phyloP scores from a whole-genome alignment of 2,797 vertebrate genomes.

The Garrulus glandarius region DNA sequence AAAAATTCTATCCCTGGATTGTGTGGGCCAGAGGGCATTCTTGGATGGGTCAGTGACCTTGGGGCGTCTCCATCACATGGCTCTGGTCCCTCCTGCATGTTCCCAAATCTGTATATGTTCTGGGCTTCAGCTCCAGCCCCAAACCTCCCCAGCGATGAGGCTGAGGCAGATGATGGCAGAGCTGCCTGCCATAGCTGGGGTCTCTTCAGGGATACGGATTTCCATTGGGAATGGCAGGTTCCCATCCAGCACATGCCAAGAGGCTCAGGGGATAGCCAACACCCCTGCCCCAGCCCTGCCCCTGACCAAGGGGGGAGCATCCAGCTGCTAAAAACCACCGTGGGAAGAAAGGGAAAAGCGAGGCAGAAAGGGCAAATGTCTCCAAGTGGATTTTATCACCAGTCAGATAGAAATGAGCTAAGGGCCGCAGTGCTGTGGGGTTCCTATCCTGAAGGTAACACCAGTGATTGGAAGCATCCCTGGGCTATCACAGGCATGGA shows the following conservation, averaged over 20 bases:
- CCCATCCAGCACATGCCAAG: not conserved
- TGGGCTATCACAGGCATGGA: not conserved
- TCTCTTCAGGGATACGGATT: not conserved
- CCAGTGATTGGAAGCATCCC: not conserved
- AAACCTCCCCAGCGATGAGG: not conserved
- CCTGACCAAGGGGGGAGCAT: not conserved
- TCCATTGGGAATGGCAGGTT: not conserved
- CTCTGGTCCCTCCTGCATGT: not conserved
- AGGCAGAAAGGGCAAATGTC: not conserved
- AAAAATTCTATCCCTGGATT: fast-evolving
- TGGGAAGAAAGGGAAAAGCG: not conserved
- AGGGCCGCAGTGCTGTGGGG: not conserved
- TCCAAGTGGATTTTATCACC: not conserved
- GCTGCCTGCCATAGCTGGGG: not conserved
- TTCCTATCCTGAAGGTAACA: not conserved
- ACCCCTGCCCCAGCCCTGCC: not conserved
- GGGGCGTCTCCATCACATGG: not conserved
- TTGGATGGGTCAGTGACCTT: not conserved
- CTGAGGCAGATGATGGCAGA: not conserved
- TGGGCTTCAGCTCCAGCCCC: not conserved
- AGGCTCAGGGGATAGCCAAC: not conserved
- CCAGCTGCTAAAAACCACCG: not conserved
- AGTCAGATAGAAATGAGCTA: fast-evolving
- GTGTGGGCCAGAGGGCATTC: not conserved
- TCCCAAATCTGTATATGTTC: fast-evolving